These are phyloP conservation scores for Panorpa germanica DNA, from an alignment of 2,888 invertebrate genomes.

Conservation along the genomic window DNA sequence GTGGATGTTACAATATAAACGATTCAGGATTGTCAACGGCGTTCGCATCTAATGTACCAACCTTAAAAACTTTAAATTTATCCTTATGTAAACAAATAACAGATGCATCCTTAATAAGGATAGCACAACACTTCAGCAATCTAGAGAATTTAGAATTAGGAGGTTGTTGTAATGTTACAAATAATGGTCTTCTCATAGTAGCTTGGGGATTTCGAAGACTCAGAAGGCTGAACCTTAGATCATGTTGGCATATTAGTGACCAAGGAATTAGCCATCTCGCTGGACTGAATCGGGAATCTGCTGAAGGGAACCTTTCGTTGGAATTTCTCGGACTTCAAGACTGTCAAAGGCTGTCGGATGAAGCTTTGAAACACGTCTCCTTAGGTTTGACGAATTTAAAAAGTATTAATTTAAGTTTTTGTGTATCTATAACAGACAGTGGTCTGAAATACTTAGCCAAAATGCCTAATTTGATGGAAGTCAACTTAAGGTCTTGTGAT, in stretches of 20 bases:
- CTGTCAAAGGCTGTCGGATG: constrained; percentile 86
- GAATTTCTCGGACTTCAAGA: constrained; percentile 83
- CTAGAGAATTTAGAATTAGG: constrained; percentile 76
- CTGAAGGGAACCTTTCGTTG: constrained; percentile 51
- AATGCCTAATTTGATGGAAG: constrained; percentile 64
- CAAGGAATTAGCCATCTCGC: constrained; percentile 76
- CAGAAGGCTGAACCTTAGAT: constrained; percentile 68
- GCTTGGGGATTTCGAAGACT: constrained; percentile 77
- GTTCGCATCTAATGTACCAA: constrained; percentile 55
- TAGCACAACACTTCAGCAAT: constrained; percentile 70
- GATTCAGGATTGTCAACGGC: constrained; percentile 72
- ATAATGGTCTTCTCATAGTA: constrained; percentile 67
- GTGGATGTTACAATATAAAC: constrained; percentile 86
- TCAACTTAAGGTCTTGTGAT: constrained; percentile 84
- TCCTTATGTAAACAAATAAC: constrained; percentile 90
- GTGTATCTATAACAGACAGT: constrained; percentile 84
- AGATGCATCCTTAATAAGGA: constrained; percentile 70
- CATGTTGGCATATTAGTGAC: constrained; percentile 86
- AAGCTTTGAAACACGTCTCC: constrained; percentile 70
- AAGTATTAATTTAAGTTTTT: constrained; percentile 83
- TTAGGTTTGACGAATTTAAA: constrained; percentile 62
- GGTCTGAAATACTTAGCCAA: constrained; percentile 76
- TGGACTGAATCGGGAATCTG: constrained; percentile 43
- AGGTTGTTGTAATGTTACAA: constrained; percentile 82
- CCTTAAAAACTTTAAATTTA: constrained; percentile 64